Evolutionary conservation across 2,888 invertebrate species (phyloP).

Genomic region (Eurytoma adleriae): DNA sequence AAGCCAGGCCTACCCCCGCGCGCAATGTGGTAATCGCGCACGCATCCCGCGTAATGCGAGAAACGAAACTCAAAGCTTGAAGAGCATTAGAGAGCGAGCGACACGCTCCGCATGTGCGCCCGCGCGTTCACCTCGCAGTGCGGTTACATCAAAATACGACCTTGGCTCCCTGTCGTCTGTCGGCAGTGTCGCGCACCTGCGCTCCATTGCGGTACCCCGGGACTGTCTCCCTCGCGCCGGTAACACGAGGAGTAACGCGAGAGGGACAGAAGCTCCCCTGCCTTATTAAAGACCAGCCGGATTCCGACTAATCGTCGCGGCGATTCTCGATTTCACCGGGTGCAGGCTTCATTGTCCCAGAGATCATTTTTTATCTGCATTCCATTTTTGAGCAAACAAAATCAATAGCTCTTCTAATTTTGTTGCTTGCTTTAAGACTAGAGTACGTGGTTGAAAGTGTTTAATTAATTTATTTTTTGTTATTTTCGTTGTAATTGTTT

Average conservation of each 20-base stretch:
- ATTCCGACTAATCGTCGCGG: too few relatives aligned
- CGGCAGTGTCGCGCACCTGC: conserved; percentile 12
- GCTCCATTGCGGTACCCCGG: background rate
- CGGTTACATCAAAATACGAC: conserved; percentile 44
- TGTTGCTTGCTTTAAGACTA: too few relatives aligned
- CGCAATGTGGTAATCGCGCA: background rate
- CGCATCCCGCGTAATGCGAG: conserved; percentile 15
- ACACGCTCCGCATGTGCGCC: conserved; percentile 2
- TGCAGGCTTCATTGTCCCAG: too few relatives aligned
- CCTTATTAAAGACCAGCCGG: too few relatives aligned
- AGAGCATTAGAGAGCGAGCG: conserved; percentile 11
- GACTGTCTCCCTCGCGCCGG: background rate
- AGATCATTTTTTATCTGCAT: too few relatives aligned
- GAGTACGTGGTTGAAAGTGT: too few relatives aligned
- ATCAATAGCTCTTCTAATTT: too few relatives aligned
- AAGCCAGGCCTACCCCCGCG: background rate
- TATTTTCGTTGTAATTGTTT: too few relatives aligned
- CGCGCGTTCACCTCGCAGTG: background rate
- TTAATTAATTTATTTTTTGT: too few relatives aligned
- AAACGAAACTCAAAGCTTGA: conserved; percentile 32
- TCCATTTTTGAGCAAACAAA: too few relatives aligned
- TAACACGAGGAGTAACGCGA: background rate
- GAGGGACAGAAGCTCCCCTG: background rate
- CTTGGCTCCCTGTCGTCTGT: background rate
- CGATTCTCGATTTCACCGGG: too few relatives aligned